These are phyloP conservation scores for Rhynchophorus ferrugineus DNA, from an alignment of 1,140 invertebrate species.

Conservation along the genomic window DNA sequence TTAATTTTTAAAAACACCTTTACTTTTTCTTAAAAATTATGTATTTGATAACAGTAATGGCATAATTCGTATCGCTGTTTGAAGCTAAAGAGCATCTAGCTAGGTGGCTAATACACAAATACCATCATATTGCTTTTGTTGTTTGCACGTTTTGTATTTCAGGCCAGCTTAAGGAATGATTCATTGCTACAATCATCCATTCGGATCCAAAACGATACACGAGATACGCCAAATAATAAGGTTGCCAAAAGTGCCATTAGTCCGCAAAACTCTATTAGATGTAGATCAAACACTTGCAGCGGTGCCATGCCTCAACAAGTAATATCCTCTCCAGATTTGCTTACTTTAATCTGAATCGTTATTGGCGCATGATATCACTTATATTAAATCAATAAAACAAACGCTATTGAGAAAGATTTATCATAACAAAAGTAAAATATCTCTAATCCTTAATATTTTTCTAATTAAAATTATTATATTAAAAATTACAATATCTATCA, in stretches of 20 bases:
- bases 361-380: too few species aligned
- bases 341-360: neutral
- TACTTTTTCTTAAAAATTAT: too few species aligned
- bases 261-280: slow-evolving; percentile 63
- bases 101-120: slow-evolving; percentile 6
- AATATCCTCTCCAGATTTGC: slow-evolving; percentile 11
- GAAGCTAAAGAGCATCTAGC: neutral
- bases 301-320: slow-evolving; percentile 32
- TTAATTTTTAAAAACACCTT: neutral
- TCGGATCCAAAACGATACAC: slow-evolving; percentile 60
- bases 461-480: too few species aligned
- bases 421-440: too few species aligned
- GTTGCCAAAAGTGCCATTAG: slow-evolving; percentile 52
- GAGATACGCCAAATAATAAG: slow-evolving; percentile 48
- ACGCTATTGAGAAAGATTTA: too few species aligned
- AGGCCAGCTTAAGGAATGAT: slow-evolving; percentile 47
- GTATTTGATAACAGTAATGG: too few species aligned
- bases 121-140: slow-evolving; percentile 16
- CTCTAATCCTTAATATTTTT: too few species aligned
- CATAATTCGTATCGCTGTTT: slow-evolving; percentile 3
- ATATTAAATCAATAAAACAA: too few species aligned
- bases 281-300: slow-evolving; percentile 39
- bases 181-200: slow-evolving; percentile 49
- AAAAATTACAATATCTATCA: too few species aligned
- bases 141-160: slow-evolving; percentile 24